Conservation (phyloP, 2,888 invertebrate genomes). For the Folsomia manolachei region DNA sequence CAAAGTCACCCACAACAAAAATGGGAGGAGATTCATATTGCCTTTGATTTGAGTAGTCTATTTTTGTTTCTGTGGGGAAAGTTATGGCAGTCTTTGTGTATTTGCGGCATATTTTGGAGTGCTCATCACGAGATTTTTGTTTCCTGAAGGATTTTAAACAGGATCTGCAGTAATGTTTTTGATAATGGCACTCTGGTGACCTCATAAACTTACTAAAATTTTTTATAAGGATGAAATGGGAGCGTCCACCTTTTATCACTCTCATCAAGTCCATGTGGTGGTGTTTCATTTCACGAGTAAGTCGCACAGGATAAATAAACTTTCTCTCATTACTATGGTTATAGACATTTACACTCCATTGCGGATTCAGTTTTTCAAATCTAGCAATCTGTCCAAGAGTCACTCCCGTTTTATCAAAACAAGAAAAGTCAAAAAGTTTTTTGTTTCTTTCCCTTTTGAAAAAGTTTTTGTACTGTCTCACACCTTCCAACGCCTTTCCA, state of each 20-base stretch:
- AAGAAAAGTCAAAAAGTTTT: background rate
- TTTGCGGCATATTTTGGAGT: background rate
- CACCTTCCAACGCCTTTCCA: background rate
- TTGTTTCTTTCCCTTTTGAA: background rate
- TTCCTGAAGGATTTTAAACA: background rate
- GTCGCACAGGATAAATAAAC: background rate
- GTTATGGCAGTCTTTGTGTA: background rate
- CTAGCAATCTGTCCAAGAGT: background rate
- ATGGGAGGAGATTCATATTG: background rate
- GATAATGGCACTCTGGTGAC: background rate
- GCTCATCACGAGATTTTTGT: background rate
- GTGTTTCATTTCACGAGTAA: background rate
- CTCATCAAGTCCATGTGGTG: background rate
- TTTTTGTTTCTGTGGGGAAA: background rate
- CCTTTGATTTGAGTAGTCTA: background rate
- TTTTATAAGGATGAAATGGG: background rate
- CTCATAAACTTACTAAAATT: background rate
- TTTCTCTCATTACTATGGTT: background rate
- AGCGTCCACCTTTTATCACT: background rate
- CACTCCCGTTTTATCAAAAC: background rate
- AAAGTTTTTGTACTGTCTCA: background rate
- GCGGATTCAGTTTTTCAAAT: background rate
- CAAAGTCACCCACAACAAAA: background rate
- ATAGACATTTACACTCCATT: background rate
- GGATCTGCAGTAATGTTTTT: background rate